Base-by-base conservation (phyloP, 2,888 invertebrate species). In the Calameuta filiformis region DNA sequence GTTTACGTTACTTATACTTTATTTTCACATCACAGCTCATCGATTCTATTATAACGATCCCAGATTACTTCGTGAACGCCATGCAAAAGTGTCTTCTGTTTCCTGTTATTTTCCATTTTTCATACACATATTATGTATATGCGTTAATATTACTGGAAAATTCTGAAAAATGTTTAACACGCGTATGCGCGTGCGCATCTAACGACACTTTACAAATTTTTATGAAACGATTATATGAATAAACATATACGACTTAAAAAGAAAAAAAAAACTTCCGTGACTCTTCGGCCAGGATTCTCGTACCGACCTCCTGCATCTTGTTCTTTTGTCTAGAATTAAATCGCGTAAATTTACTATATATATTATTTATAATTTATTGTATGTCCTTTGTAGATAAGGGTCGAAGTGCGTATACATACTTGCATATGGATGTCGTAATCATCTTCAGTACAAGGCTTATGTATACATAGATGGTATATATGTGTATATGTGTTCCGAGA, bases 271-370 rank as follows among this genome's bases (percentile, higher is more conserved):
- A 40, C 40, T 40, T 23, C 23, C 23, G 56, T 6, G 56, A 56
- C 56, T 56, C 40, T 40, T 40, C 23, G 56, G 56, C 9, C 56
- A 23, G 56, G 9, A 56, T 56, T 56, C 56, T 56, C 23, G 23
- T 23, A 56, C 56, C 56, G 56, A 56, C 56, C 23, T 56, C 56
- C 23, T 56, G 56, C 23, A 56, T 23, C 56, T 56, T 56, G 6
- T 56, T 56, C 23, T 56, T 81, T 73, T 79, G 74, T 73, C 75
- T 79, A 82, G 83, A 82, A 83, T 82, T 81, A 81, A 76, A 76
- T 74, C 79, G 77, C 79, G 78, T 75, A 81, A 75, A 56, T 56
- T 56, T 79, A 73, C 74, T 77, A 79, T 37, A 79, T 37, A 34
- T 31, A 76, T 31, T 69, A 76, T 35, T 76, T 76, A 76, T 79